Percentiles rank a stretch among this genome's conserved stretches.
These are phyloP conservation scores for Solenodon paradoxus DNA, from an alignment of 2,113 vertebrate genomes.

Conservation along the genomic window DNA sequence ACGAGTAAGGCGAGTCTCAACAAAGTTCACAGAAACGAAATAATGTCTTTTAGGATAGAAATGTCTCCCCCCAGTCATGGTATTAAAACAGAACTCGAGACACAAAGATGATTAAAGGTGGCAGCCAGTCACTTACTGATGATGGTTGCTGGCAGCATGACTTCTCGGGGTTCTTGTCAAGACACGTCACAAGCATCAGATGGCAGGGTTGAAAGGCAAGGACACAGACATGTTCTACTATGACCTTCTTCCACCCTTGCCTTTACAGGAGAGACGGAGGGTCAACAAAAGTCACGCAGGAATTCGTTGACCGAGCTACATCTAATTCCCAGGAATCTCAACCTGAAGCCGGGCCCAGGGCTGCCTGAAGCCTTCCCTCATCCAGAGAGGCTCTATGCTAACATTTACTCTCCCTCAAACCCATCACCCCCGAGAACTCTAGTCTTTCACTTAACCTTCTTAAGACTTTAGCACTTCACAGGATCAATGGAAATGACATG, in stretches of 20 bases:
- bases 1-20: background rate
- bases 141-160: background rate
- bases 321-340: background rate
- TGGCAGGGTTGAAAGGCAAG: background rate
- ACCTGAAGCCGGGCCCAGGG: no score
- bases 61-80: background rate
- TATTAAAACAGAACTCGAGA: background rate
- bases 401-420: background rate
- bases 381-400: background rate
- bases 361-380: background rate
- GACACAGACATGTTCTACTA: background rate
- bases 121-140: background rate
- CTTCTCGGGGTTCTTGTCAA: background rate
- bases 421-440: background rate
- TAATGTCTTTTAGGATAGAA: background rate
- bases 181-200: background rate
- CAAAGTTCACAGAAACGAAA: background rate
- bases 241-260: background rate
- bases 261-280: background rate
- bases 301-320: background rate
- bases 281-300: background rate
- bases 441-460: background rate
- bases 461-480: background rate
- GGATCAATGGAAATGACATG: no score
- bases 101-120: background rate